phyloP scores from a whole-genome alignment of 2,888 invertebrate species.

The Clivina fossor region DNA sequence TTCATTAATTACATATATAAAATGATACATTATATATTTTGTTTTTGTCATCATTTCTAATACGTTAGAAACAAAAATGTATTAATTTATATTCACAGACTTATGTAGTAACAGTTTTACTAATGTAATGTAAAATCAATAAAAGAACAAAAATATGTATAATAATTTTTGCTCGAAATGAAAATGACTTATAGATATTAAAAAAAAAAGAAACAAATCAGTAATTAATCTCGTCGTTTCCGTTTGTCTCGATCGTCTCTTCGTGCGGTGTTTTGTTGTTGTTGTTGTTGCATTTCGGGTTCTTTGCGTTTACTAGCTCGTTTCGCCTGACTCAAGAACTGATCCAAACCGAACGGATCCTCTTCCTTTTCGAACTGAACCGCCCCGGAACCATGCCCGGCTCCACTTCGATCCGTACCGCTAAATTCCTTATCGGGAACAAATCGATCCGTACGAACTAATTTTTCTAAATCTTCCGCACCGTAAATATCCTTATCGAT shows the following conservation, averaged over 20 bases:
- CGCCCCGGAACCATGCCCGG: conserved; percentile 75
- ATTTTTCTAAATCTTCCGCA: conserved; percentile 78
- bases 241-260: conserved; percentile 54
- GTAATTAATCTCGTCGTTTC: conserved; percentile 52
- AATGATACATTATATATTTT: too few species aligned
- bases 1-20: too few species aligned
- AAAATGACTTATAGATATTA: too few species aligned
- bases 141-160: too few species aligned
- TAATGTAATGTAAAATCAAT: too few species aligned
- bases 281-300: conserved; percentile 50
- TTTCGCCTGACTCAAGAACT: conserved; percentile 97
- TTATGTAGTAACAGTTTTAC: too few species aligned
- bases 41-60: too few species aligned
- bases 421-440: conserved; percentile 97
- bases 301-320: conserved; percentile 71
- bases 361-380: conserved; percentile 92
- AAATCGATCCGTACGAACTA: conserved; percentile 82
- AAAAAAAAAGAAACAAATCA: too few species aligned
- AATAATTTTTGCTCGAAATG: too few species aligned
- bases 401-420: conserved; percentile 75
- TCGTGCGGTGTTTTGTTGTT: too few species aligned
- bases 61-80: too few species aligned
- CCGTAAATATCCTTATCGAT: conserved; percentile 90
- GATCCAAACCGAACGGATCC: conserved; percentile 98
- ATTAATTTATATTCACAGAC: too few species aligned